Percentiles rank a stretch among this genome's conserved stretches.
Evolutionary conservation across 2,797 vertebrate genomes (phyloP).

Genomic region (Gobio occitaniae): DNA sequence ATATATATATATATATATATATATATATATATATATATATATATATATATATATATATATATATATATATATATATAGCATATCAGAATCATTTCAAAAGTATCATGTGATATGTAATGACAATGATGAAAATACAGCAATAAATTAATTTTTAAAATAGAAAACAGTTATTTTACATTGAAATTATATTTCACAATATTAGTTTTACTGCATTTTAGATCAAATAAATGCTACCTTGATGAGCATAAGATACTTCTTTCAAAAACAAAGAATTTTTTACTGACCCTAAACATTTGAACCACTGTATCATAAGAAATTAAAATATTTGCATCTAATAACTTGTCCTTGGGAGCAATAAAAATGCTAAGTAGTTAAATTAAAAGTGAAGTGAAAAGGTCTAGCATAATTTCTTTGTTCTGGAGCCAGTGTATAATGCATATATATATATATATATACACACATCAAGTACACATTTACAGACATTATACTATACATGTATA

Average conservation of each 20-base stretch:
- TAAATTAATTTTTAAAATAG: background rate
- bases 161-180: background rate
- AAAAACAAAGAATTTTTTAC: background rate
- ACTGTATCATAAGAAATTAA: too few species aligned
- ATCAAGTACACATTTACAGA: slow-evolving; percentile 4
- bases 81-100: background rate
- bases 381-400: background rate
- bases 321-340: background rate
- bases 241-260: background rate
- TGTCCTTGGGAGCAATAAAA: background rate
- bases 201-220: background rate
- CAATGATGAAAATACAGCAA: background rate
- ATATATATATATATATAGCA: background rate
- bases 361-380: background rate
- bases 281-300: background rate
- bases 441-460: too few species aligned
- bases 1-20: background rate
- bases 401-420: background rate
- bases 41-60: background rate
- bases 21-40: too few species aligned
- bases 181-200: background rate
- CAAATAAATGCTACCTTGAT: background rate
- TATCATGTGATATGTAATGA: background rate
- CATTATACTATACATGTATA: slow-evolving; percentile 2
- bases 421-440: slow-evolving; percentile 20